A percentile compares a stretch with the other conserved stretches of the same genome.
Evolutionary conservation across 2,888 invertebrate species (phyloP).

Genomic region (Oligia strigilis): DNA sequence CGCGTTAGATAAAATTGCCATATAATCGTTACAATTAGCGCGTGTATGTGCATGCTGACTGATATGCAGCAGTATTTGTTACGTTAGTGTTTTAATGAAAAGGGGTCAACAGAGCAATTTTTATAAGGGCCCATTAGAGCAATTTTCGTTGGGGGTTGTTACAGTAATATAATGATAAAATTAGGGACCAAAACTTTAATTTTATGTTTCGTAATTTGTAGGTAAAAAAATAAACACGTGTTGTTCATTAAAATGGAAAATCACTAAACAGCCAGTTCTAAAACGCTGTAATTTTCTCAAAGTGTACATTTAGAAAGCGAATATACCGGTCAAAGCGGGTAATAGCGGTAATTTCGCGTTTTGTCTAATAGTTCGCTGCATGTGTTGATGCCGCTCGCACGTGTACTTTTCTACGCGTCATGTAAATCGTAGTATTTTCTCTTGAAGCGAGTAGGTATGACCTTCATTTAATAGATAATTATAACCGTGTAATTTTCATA

Average conservation of each 20-base stretch:
- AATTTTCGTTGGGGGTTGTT: background rate
- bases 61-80: slow-evolving; percentile 18
- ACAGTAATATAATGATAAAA: background rate
- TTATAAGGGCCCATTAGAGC: background rate
- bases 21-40: slow-evolving; percentile 41
- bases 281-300: slow-evolving; percentile 65
- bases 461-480: slow-evolving; percentile 54
- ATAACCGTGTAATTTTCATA: slow-evolving; percentile 19
- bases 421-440: slow-evolving; percentile 57
- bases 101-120: background rate
- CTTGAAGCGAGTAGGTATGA: slow-evolving; percentile 29
- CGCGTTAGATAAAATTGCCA: slow-evolving; percentile 55
- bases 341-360: slow-evolving; percentile 67
- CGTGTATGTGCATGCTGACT: slow-evolving; percentile 36
- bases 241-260: slow-evolving; percentile 62
- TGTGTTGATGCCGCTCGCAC: slow-evolving; percentile 58
- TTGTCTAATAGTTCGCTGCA: slow-evolving; percentile 62
- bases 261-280: slow-evolving; percentile 51
- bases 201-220: background rate
- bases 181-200: background rate
- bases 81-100: slow-evolving; percentile 1
- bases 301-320: slow-evolving; percentile 68
- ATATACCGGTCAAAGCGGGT: slow-evolving; percentile 66
- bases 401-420: slow-evolving; percentile 59
- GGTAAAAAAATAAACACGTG: slow-evolving; percentile 15